These are phyloP conservation scores for Psittacula derbiana DNA, from an alignment of 2,797 vertebrate species.

Conservation along the genomic window DNA sequence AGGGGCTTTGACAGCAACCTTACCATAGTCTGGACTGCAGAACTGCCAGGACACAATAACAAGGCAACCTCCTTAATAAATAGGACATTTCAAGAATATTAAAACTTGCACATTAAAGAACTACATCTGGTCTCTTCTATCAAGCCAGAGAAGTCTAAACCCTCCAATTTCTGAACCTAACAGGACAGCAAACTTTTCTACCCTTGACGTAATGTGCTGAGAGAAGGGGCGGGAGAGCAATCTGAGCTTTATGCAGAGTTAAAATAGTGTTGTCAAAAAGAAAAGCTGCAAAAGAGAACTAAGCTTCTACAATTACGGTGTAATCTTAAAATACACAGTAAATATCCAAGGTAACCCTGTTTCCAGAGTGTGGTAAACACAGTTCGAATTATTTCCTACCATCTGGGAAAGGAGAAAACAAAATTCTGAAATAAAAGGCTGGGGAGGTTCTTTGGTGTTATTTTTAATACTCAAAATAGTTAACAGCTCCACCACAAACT, in stretches of 20 bases:
- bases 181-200: not conserved
- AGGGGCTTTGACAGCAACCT: not conserved
- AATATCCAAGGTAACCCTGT: not conserved
- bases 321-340: not conserved
- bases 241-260: not conserved
- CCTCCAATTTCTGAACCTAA: not conserved
- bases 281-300: not conserved
- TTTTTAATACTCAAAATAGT: not conserved
- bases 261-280: not conserved
- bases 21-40: not conserved
- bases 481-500: not conserved
- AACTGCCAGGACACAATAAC: not conserved
- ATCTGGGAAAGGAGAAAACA: not conserved
- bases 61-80: not conserved
- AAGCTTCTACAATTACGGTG: not conserved
- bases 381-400: not conserved
- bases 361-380: not conserved
- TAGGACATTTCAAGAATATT: not conserved
- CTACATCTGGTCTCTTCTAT: not conserved
- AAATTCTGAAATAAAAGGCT: not conserved
- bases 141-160: not conserved
- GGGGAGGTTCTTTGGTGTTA: not conserved
- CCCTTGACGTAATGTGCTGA: not conserved
- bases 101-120: not conserved
- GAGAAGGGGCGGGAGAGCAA: not conserved